A percentile compares a stretch with the other conserved stretches of the same genome.
phyloP scores from a whole-genome alignment of 2,797 vertebrate genomes.

The Hemitrygon akajei region DNA sequence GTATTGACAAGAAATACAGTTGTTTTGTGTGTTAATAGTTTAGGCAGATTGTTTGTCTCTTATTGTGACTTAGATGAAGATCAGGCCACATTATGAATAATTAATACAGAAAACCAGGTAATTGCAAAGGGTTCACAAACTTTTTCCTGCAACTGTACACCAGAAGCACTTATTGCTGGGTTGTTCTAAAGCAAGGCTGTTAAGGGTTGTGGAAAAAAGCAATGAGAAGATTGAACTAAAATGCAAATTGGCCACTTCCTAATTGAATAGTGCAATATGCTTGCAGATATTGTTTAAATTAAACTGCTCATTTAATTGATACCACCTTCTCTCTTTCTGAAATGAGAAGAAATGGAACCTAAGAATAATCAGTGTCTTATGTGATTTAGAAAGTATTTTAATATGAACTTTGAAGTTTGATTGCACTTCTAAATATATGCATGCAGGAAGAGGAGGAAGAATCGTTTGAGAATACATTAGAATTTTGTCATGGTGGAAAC shows the following conservation, averaged over 20 bases:
- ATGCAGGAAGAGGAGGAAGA: conserved; percentile 81
- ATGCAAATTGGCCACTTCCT: too few relatives aligned
- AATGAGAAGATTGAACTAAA: too few relatives aligned
- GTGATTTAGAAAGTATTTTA: background rate
- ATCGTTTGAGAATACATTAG: conserved; percentile 83
- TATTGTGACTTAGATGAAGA: too few relatives aligned
- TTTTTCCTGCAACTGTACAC: background rate
- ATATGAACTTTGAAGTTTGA: conserved; percentile 7
- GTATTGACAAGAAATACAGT: too few relatives aligned
- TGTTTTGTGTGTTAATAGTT: too few relatives aligned
- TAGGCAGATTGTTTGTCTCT: too few relatives aligned
- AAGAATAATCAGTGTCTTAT: background rate
- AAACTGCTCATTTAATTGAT: background rate
- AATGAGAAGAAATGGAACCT: background rate
- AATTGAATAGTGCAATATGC: too few relatives aligned
- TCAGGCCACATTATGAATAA: too few relatives aligned
- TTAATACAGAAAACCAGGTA: too few relatives aligned
- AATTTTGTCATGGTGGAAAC: conserved; percentile 89
- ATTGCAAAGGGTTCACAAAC: too few relatives aligned
- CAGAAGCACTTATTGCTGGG: background rate
- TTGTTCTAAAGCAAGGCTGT: background rate
- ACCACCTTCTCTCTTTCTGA: background rate
- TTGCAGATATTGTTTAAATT: too few relatives aligned
- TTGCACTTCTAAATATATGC: conserved; percentile 40
- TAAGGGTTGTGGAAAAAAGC: background rate